These are phyloP conservation scores for Atta texana DNA, from an alignment of 1,140 invertebrate species.

Conservation along the genomic window DNA sequence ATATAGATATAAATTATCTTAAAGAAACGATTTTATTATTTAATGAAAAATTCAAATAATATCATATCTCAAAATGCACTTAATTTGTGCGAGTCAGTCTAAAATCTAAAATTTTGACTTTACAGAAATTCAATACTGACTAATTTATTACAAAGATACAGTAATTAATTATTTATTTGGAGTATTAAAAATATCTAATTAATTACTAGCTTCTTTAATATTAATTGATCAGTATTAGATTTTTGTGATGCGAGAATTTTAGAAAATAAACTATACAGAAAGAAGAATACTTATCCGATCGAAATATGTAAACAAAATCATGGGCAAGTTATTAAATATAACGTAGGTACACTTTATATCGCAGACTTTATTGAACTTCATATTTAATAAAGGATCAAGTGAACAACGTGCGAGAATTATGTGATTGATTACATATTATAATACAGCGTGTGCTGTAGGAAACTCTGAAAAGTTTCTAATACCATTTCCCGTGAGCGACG, in stretches of 20 bases:
- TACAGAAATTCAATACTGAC: too few species aligned
- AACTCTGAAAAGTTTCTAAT: conserved; percentile 11
- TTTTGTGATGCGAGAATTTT: background rate
- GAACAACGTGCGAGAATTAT: background rate
- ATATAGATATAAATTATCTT: background rate
- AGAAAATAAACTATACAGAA: background rate
- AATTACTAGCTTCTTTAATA: too few species aligned
- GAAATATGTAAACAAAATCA: background rate
- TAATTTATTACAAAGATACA: too few species aligned
- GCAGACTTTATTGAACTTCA: background rate
- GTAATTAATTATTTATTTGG: too few species aligned
- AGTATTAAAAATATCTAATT: too few species aligned
- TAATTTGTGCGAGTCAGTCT: background rate
- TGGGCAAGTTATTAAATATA: background rate
- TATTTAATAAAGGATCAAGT: background rate
- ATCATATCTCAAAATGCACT: background rate
- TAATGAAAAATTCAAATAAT: background rate
- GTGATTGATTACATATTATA: conserved; percentile 27
- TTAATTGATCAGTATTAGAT: too few species aligned
- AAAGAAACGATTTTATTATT: background rate
- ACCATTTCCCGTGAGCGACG: background rate
- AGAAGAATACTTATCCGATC: background rate
- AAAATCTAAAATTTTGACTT: too few species aligned
- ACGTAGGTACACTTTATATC: background rate
- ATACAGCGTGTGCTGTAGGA: background rate